Percentiles rank a stretch among this genome's conserved stretches.
These are phyloP conservation scores for Aegotheles bennettii DNA, from an alignment of 2,113 vertebrate genomes.

Conservation along the genomic window DNA sequence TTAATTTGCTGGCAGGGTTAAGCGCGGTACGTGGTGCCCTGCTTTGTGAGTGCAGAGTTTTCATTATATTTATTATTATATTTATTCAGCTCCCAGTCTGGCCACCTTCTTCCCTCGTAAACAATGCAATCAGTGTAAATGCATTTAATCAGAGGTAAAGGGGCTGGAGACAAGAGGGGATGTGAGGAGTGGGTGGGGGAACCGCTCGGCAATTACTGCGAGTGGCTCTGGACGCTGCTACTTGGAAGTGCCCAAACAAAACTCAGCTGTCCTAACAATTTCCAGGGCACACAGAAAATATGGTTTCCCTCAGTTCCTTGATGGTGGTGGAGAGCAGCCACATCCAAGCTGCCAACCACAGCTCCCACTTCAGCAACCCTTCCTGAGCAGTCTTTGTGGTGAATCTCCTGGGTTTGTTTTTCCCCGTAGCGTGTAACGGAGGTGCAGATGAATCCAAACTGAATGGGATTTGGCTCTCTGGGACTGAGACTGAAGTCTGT, in stretches of 20 bases:
- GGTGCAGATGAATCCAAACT: neutral
- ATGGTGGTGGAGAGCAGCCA: neutral
- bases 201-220: neutral
- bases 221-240: neutral
- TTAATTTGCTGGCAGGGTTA: neutral
- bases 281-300: neutral
- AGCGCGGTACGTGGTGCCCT: rapidly evolving
- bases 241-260: neutral
- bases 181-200: rapidly evolving
- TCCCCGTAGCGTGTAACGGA: neutral
- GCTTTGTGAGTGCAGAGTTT: neutral
- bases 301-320: neutral
- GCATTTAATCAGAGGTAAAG: neutral
- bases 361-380: neutral
- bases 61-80: too few species aligned
- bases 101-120: neutral
- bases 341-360: neutral
- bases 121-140: neutral
- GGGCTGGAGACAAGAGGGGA: neutral
- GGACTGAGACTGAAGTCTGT: neutral
- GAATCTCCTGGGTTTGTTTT: neutral
- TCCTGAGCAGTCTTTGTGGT: neutral
- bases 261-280: neutral
- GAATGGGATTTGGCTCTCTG: neutral
- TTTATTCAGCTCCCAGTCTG: neutral